Percentiles rank a stretch among this genome's conserved stretches.
Evolutionary conservation across 2,797 vertebrate species (phyloP).

Genomic region (Coregonus ussuriensis): DNA sequence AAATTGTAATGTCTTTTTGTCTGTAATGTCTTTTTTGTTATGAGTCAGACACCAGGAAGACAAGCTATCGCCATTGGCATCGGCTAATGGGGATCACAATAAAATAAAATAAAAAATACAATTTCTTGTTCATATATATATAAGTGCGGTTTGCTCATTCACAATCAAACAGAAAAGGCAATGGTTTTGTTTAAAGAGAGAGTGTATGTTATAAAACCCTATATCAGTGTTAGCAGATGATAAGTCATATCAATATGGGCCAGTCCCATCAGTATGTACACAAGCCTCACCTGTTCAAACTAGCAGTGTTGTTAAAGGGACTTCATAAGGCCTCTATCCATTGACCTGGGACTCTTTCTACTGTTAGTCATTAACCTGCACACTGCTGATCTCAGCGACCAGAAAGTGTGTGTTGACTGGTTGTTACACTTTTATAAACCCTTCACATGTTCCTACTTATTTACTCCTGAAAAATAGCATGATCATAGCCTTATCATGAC

Average conservation of each 20-base stretch:
- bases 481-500: background rate
- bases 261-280: slow-evolving; percentile 8
- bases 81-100: too few relatives aligned
- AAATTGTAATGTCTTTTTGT: too few relatives aligned
- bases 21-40: too few relatives aligned
- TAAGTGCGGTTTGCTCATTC: background rate
- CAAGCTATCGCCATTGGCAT: too few relatives aligned
- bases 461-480: background rate
- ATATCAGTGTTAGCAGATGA: background rate
- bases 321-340: background rate
- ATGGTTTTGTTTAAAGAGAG: background rate
- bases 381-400: background rate
- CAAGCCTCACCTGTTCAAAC: background rate
- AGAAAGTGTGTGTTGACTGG: background rate
- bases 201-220: background rate
- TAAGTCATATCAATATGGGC: background rate
- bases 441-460: background rate
- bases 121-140: background rate
- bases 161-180: background rate
- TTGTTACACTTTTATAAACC: background rate
- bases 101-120: too few relatives aligned
- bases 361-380: background rate
- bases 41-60: too few relatives aligned
- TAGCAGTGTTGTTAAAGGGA: background rate
- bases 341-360: background rate